Percentiles rank a stretch among this genome's conserved stretches.
Evolutionary conservation across 2,888 invertebrate species (phyloP).

Genomic region (Rhaphigaster nebulosa): DNA sequence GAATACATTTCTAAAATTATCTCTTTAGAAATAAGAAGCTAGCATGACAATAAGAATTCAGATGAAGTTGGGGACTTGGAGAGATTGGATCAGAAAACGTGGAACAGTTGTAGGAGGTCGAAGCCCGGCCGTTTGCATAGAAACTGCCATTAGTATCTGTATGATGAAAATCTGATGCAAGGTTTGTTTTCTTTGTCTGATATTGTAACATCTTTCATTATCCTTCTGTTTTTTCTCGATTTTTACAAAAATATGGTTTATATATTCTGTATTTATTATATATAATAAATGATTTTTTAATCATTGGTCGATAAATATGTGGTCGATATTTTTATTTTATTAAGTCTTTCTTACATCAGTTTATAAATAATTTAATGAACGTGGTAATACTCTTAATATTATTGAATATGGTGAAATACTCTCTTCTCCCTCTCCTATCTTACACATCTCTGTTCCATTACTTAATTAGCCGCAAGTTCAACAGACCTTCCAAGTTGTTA

Average conservation of each 20-base stretch:
- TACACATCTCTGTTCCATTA: too few relatives aligned
- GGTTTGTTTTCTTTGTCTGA: constrained; percentile 4
- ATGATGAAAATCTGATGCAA: constrained; percentile 46
- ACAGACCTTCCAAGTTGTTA: background rate
- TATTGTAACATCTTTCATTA: background rate
- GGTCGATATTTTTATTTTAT: too few relatives aligned
- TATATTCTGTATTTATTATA: background rate
- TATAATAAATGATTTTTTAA: too few relatives aligned
- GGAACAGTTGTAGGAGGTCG: background rate
- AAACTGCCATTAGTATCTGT: constrained; percentile 1
- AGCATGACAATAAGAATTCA: background rate
- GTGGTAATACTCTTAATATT: background rate
- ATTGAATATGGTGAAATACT: too few relatives aligned
- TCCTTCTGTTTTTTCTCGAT: background rate
- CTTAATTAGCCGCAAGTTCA: background rate
- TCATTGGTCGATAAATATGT: too few relatives aligned
- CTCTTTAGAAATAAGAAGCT: background rate
- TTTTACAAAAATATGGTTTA: background rate
- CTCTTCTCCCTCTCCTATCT: too few relatives aligned
- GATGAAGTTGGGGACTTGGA: background rate
- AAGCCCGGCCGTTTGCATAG: constrained; percentile 27
- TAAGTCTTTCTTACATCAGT: too few relatives aligned
- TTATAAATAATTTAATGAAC: background rate
- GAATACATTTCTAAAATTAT: background rate
- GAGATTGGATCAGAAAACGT: constrained; percentile 1